Base-by-base conservation (phyloP, 2,113 vertebrate species). In the Stigmatopora nigra region DNA sequence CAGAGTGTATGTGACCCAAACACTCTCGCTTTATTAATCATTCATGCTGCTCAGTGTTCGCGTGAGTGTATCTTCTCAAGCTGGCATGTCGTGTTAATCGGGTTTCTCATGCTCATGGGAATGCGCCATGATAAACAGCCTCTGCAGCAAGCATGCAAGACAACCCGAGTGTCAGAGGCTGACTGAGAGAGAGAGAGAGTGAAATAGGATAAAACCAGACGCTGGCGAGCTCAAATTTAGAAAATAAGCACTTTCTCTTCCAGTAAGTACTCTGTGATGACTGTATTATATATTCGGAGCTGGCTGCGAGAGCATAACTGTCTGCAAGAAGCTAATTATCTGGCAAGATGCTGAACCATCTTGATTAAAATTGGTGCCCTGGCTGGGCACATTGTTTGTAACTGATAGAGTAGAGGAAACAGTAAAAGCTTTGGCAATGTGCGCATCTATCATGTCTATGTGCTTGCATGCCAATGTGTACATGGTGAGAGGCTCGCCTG, bases 401-500 rank as follows among this genome's bases (percentile, higher is more conserved):
- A 25, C 31, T 38, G 35, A 51, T 38, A 17, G 63, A 49, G 59
- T 13, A 20, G 35, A 55, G 53, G 31, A 70, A 56, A 56, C 31
- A 58, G 46, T 48, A 25, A 63, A 79, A 63, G 38, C 20, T n/a
- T 71, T 72, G 63, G 45, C 70, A 74, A 77, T 58, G 48, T 79
- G 58, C 72, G 20, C 63, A 63, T 80, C 57, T 51, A 60, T 56
- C 65, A 46, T 53, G 63, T 1, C 16, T 47, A 25, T 52, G 64
- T 7, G 17, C 52, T 75, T 78, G 77, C 55, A 73, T 70, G 79
- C 73, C 63, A 76, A 72, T 87, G 82, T 78, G 83, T 86, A 79
- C 79, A 84, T 82, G 84, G 72, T 81, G 70, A 87, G 85, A 88
- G 83, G 87, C 82, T 84, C 82, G 85, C 87, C 82, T 90, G 89